These are phyloP conservation scores for Athripsodes cinereus DNA, from an alignment of 2,888 invertebrate genomes.

Conservation along the genomic window DNA sequence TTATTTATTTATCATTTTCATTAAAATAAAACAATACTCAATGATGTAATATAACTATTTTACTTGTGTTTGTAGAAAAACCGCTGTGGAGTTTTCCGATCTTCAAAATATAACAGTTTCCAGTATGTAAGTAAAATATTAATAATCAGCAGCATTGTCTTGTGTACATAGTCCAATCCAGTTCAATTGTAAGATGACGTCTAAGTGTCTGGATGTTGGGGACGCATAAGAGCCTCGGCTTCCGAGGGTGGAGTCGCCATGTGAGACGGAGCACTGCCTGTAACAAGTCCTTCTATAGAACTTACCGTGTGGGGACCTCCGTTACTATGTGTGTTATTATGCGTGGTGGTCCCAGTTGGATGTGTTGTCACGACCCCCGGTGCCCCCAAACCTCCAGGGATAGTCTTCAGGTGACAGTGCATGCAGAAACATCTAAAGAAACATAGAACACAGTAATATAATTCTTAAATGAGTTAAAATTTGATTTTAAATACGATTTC, in stretches of 20 bases:
- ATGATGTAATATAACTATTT: too few relatives aligned
- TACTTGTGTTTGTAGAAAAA: neutral
- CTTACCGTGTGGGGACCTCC: conserved; percentile 43
- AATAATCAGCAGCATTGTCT: neutral
- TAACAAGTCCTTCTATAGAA: conserved; percentile 38
- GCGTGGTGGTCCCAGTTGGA: conserved; percentile 33
- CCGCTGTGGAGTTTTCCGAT: neutral
- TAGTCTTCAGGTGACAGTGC: conserved; percentile 43
- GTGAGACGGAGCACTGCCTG: conserved; percentile 29
- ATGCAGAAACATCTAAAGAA: conserved; percentile 57
- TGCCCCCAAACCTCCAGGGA: conserved; percentile 36
- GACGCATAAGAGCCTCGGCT: conserved; percentile 49
- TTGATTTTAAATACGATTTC: too few relatives aligned
- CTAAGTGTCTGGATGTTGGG: conserved; percentile 23
- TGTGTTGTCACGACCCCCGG: conserved; percentile 48
- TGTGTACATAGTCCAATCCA: neutral
- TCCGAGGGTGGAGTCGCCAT: conserved; percentile 53
- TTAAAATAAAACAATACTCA: too few relatives aligned
- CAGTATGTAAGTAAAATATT: neutral
- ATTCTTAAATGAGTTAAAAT: too few relatives aligned
- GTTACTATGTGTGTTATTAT: conserved; percentile 45
- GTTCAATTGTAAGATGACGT: neutral
- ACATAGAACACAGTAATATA: too few relatives aligned
- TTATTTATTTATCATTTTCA: too few relatives aligned
- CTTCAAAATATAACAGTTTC: neutral